phyloP scores from a whole-genome alignment of 2,113 vertebrate species.

The Leptocoma aspasia region DNA sequence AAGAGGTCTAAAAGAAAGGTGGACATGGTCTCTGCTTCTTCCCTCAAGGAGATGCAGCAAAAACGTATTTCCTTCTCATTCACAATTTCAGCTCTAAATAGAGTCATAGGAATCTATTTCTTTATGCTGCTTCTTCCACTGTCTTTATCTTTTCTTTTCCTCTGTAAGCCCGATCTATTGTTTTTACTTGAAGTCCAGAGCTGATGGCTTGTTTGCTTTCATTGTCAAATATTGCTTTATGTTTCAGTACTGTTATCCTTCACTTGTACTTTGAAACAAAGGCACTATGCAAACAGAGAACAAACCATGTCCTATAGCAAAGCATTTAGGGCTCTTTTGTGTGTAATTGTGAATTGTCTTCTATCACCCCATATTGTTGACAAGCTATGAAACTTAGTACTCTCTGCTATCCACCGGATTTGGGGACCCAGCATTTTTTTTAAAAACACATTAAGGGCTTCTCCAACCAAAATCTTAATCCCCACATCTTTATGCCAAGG shows the following conservation, averaged over 20 bases:
- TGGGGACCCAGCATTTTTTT: not conserved
- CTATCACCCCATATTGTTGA: not conserved
- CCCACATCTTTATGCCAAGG: not conserved
- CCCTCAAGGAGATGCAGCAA: not conserved
- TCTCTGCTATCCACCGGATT: not conserved
- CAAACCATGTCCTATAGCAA: not conserved
- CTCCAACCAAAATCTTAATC: not conserved
- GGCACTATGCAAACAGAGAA: conserved; percentile 7
- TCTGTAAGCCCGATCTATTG: not conserved
- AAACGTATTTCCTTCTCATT: not conserved
- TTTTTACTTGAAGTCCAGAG: conserved; percentile 2
- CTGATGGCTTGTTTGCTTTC: conserved; percentile 43
- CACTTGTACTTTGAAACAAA: conserved; percentile 52
- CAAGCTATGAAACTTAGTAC: not conserved
- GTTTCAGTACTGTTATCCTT: not conserved
- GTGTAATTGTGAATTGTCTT: not conserved
- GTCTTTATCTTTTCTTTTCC: not conserved
- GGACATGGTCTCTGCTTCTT: not conserved
- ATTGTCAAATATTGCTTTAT: conserved; percentile 21
- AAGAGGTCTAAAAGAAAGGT: not conserved
- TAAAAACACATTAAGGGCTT: not conserved
- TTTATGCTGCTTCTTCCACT: not conserved
- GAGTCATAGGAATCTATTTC: not conserved
- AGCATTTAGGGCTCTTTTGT: conserved; percentile 20
- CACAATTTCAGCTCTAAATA: not conserved